Evolutionary conservation across 2,113 vertebrate species (phyloP).

Genomic region (Channa maculata): DNA sequence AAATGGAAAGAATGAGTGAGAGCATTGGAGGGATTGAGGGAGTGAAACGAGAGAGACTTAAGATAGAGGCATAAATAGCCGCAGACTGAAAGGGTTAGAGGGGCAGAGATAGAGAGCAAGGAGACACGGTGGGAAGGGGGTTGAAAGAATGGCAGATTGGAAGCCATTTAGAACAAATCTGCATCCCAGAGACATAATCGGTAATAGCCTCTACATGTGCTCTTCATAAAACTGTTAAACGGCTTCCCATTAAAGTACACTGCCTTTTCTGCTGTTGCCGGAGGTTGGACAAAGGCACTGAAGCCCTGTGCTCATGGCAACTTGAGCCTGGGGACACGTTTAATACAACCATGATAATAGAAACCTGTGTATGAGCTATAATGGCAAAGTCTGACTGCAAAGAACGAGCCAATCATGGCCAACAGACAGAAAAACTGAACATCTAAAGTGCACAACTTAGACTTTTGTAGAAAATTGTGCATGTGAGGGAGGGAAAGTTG

Average conservation of each 20-base stretch:
- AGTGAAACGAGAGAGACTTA: constrained; percentile 14
- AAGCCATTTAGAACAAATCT: constrained; percentile 74
- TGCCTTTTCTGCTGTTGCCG: constrained; percentile 52
- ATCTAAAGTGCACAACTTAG: constrained; percentile 39
- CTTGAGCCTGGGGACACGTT: constrained; percentile 65
- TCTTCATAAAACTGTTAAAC: constrained; percentile 73
- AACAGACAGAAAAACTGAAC: constrained; percentile 12
- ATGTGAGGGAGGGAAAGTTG: constrained; percentile 17
- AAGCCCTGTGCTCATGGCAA: constrained; percentile 54
- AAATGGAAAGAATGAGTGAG: constrained; percentile 47
- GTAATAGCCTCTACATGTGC: constrained; percentile 73
- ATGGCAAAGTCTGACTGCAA: constrained; percentile 49
- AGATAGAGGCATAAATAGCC: constrained; percentile 54
- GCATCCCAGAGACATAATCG: constrained; percentile 73
- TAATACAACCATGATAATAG: constrained; percentile 61
- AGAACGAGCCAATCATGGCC: constrained; percentile 36
- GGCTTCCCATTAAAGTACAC: constrained; percentile 69
- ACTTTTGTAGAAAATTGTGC: constrained; percentile 33
- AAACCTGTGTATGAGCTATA: constrained; percentile 51
- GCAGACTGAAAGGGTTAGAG: constrained; percentile 43
- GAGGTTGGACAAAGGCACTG: constrained; percentile 65
- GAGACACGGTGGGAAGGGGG: neutral
- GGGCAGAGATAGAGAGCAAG: constrained; percentile 34
- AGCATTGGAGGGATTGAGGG: constrained; percentile 26
- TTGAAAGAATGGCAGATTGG: constrained; percentile 59